Evolutionary conservation across 2,113 vertebrate species (phyloP), one percentile per base, ranked within the genome.

Genomic region (Odontesthes bonariensis): DNA sequence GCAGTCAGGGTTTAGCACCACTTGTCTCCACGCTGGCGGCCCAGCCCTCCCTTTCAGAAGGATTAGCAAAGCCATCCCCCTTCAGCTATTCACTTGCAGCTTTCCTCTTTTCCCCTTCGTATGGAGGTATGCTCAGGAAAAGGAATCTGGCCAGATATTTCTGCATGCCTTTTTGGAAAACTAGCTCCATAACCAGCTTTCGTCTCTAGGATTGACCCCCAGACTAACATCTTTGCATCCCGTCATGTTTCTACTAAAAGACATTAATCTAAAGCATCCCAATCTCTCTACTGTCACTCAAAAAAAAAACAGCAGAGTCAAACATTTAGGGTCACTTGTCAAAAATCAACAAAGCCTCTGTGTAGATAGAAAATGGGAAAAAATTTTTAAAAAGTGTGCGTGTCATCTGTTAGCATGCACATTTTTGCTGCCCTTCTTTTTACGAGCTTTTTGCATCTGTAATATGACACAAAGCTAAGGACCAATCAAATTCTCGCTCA

Each of bases 31-130:
- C 83, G 90, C 91, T 94, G 93, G 91, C 93, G 93, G 94, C 90
- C 93, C 91, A 92, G 86, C 93, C 93, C 93, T 95, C 93, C 92
- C 92, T 94, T 95, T 94, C 92, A 92, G 91, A 92, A 91, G 93
- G 94, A 95, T 95, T 95, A 94, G 93, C 91, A 90, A 89, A 92
- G 92, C 91, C 92, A 92, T 90, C 85, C 90, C 94, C 93, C 92
- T 92, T 92, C 88, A 94, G 93, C 94, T 96, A 97, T 94, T 95
- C 93, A 94, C 94, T 87, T 92, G 87, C 90, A 92, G 94, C 94
- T 95, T 89, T 89, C 61, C 91, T 92, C 88, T 93, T 38, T 93
- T 93, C 87, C 93, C 91, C 90, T 91, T 89, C 89, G 88, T 93
- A 92, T 95, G 91, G 92, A 94, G 92, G 94, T 91, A 88, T 86